Conservation (phyloP, 2,113 vertebrate species). For the Limnothrissa miodon region DNA sequence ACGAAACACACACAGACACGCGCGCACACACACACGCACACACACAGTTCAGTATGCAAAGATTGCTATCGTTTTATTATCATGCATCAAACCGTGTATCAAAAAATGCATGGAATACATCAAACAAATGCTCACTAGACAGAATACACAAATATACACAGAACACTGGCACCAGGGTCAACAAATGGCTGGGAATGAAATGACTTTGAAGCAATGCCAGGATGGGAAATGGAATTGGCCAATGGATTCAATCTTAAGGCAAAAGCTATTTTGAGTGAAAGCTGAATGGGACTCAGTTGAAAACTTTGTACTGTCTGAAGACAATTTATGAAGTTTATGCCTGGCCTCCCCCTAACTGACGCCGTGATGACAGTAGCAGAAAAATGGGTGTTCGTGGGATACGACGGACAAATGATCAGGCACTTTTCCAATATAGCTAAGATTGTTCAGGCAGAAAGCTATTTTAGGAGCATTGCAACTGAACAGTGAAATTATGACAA, state of each 20-base stretch:
- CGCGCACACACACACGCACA: not conserved
- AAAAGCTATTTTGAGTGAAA: not conserved
- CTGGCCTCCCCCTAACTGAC: not conserved
- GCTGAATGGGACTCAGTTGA: not conserved
- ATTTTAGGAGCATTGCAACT: not conserved
- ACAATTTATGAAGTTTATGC: slow-evolving; percentile 1
- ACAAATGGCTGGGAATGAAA: not conserved
- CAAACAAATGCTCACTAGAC: slow-evolving; percentile 14
- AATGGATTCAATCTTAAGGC: slow-evolving; percentile 2
- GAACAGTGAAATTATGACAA: not conserved
- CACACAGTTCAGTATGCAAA: not conserved
- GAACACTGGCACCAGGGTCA: not conserved
- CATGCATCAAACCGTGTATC: not conserved
- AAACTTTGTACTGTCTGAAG: not conserved
- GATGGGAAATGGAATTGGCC: not conserved
- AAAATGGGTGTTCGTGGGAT: not conserved
- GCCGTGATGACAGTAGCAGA: not conserved
- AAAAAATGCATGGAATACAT: slow-evolving; percentile 18
- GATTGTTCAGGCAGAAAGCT: not conserved
- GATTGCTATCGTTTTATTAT: not conserved
- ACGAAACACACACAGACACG: not conserved
- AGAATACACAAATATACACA: slow-evolving; percentile 3
- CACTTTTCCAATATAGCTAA: not conserved
- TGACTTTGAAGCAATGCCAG: not conserved
- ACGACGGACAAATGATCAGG: not conserved